Evolutionary conservation across 2,888 invertebrate genomes (phyloP), one percentile per base, ranked within the genome.

Genomic region (Tyria jacobaeae): DNA sequence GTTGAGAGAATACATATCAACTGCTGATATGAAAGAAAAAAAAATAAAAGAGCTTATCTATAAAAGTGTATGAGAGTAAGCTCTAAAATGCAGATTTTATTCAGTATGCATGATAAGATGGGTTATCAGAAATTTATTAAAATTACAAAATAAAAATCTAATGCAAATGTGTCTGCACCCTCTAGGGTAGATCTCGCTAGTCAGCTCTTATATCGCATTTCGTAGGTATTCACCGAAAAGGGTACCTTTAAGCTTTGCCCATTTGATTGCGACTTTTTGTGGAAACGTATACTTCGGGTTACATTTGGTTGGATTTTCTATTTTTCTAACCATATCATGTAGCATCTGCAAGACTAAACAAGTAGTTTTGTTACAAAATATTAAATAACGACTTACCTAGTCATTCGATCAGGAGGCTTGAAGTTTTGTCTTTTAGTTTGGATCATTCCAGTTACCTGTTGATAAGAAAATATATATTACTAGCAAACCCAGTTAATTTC

Each of bases 371-470:
- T 73, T 62, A 51, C 64, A 68, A 67, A 64, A 63, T 68, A 68
- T 60, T 3, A 34, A 62, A 57, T 62, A 62, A 41, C 55, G 56
- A 64, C 57, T 82, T 80, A 92, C 93, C 90, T 89, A 83, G 86
- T 86, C 92, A 90, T 89, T 80, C 86, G 90, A 85, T 91, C 89
- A 65, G 92, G 89, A 76, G 90, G 89, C 82, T 83, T 86, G 81
- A 87, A 84, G 70, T 83, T 84, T 71, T 83, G 86, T 71, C 81
- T 85, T 74, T 76, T 86, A 79, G 76, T 79, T 82, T 89, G 84
- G 87, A 80, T 88, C 92, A 93, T 93, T 90, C 89, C 93, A 90
- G 81, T 87, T 85, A 87, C 81, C 93, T 93, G 92, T 57, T 90
- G n/a, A 55, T 21, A 90, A 67, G 60, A 51, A 66, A 44, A 37